Percentiles rank a stretch among this genome's conserved stretches.
These are phyloP conservation scores for Chaetodon auriga DNA, from an alignment of 2,113 vertebrate genomes.

Conservation along the genomic window DNA sequence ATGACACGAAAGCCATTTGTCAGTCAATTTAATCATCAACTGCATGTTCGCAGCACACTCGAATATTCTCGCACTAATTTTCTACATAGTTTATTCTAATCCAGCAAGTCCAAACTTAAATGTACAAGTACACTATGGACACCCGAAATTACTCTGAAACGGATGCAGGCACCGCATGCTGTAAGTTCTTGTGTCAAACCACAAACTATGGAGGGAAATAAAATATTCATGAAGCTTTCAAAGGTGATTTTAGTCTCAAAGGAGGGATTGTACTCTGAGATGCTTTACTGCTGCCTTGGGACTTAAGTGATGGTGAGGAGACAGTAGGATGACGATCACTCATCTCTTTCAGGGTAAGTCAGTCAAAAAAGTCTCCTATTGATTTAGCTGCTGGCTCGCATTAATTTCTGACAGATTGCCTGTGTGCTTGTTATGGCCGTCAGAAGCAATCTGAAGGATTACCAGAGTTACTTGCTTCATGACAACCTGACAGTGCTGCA, in stretches of 20 bases:
- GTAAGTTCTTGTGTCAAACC: background rate
- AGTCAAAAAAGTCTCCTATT: background rate
- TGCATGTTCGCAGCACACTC: background rate
- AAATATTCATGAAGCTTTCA: background rate
- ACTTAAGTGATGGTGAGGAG: background rate
- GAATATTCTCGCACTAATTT: background rate
- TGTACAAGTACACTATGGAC: background rate
- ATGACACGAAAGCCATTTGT: background rate
- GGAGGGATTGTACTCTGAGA: background rate
- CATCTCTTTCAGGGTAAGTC: background rate
- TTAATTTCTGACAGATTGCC: conserved; percentile 23
- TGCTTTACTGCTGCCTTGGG: background rate
- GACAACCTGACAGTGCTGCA: conserved; percentile 57
- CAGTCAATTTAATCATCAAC: background rate
- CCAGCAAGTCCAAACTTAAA: background rate
- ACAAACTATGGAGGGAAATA: background rate
- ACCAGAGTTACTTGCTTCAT: conserved; percentile 14
- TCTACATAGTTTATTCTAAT: background rate
- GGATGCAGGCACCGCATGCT: background rate
- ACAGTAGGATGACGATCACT: background rate
- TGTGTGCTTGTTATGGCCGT: conserved; percentile 15
- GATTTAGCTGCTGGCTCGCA: conserved; percentile 25
- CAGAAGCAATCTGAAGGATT: conserved; percentile 38
- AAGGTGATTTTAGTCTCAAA: background rate
- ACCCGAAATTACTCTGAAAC: background rate